These are phyloP conservation scores for Seriola dumerili DNA, from an alignment of 2,113 vertebrate species.

Conservation along the genomic window DNA sequence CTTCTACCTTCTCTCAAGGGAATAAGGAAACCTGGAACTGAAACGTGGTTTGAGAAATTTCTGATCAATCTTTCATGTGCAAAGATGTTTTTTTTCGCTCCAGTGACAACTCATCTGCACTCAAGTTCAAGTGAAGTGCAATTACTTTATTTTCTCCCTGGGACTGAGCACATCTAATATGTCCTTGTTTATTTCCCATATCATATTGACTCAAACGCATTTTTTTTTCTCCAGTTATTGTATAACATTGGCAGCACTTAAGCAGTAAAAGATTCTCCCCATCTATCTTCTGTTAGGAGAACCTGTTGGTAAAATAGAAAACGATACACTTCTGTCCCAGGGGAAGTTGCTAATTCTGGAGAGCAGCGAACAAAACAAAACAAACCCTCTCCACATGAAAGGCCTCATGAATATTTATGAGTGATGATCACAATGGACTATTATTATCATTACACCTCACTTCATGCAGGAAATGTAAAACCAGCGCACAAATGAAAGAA, in stretches of 20 bases:
- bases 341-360: constrained; percentile 60
- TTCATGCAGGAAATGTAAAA: constrained; percentile 31
- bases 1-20: constrained; percentile 44
- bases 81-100: constrained; percentile 51
- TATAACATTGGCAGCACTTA: constrained; percentile 25
- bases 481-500: constrained; percentile 34
- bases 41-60: constrained; percentile 57
- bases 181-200: constrained; percentile 51
- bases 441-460: constrained; percentile 56
- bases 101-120: constrained; percentile 39
- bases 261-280: constrained; percentile 8
- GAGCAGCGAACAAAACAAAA: constrained; percentile 40
- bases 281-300: constrained; percentile 39
- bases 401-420: constrained; percentile 64
- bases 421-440: constrained; percentile 39
- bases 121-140: constrained; percentile 76
- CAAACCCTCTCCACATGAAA: constrained; percentile 65
- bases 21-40: constrained; percentile 47
- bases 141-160: constrained; percentile 69
- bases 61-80: constrained; percentile 76
- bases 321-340: constrained; percentile 40
- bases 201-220: constrained; percentile 41
- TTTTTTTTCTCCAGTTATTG: not conserved
- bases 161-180: constrained; percentile 37
- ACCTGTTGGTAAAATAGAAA: constrained; percentile 48